A percentile compares a stretch with the other conserved stretches of the same genome.
phyloP scores from a whole-genome alignment of 2,888 invertebrate species.

The Drosophila ustulata region DNA sequence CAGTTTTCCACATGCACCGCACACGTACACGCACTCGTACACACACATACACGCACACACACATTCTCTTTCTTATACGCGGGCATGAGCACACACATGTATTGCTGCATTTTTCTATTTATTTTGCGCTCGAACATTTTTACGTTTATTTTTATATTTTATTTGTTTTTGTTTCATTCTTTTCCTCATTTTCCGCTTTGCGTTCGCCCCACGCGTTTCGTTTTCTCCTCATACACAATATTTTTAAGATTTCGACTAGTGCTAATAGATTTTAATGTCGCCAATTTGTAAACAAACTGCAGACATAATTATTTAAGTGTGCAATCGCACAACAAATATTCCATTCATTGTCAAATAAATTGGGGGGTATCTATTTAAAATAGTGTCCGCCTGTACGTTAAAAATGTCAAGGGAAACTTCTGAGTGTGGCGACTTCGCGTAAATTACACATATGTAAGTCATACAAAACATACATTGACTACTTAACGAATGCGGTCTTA shows the following conservation, averaged over 20 bases:
- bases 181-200: conserved; percentile 26
- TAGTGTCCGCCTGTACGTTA: conserved; percentile 24
- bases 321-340: conserved; percentile 49
- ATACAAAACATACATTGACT: conserved; percentile 56
- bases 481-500: conserved; percentile 33
- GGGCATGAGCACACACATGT: conserved; percentile 20
- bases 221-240: conserved; percentile 20
- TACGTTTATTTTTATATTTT: conserved; percentile 62
- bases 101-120: conserved; percentile 52
- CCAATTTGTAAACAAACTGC: conserved; percentile 79
- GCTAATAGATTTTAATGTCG: conserved; percentile 75
- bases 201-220: conserved; percentile 20
- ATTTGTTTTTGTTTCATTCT: conserved; percentile 70
- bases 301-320: conserved; percentile 52
- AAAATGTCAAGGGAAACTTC: conserved; percentile 68
- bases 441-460: conserved; percentile 77
- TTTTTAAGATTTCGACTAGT: conserved; percentile 45
- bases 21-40: conserved; percentile 17
- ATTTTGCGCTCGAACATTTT: conserved; percentile 36
- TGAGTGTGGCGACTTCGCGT: conserved; percentile 30
- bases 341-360: conserved; percentile 14
- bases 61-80: neutral
- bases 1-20: conserved; percentile 62
- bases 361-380: conserved; percentile 18
- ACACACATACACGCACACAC: conserved; percentile 2